A percentile compares a stretch with the other conserved stretches of the same genome.
Evolutionary conservation across 2,797 vertebrate species (phyloP).

Genomic region (Nyctibius grandis): DNA sequence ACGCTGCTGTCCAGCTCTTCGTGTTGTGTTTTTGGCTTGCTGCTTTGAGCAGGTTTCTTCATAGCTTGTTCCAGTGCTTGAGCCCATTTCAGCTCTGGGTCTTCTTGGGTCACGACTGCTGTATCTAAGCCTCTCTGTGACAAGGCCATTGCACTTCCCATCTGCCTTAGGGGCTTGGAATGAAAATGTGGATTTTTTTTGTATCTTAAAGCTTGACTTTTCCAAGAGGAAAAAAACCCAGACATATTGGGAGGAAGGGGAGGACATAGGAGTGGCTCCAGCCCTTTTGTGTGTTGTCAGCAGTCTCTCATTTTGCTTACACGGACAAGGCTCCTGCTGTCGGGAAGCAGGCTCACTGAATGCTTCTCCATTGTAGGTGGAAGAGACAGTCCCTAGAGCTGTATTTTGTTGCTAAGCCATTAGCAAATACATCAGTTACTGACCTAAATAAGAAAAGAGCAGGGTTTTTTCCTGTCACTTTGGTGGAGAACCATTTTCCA

Average conservation of each 20-base stretch:
- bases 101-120: not conserved
- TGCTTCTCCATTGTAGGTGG: fast-evolving
- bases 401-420: not conserved
- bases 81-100: not conserved
- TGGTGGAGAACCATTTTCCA: not conserved
- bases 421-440: not conserved
- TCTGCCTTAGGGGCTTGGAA: not conserved
- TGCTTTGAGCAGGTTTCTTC: not conserved
- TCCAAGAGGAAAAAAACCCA: not conserved
- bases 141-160: not conserved
- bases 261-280: not conserved
- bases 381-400: not conserved
- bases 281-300: not conserved
- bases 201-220: not conserved
- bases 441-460: not conserved
- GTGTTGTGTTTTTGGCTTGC: not conserved
- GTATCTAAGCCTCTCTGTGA: not conserved
- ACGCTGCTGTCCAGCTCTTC: fast-evolving
- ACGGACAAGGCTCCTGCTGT: not conserved
- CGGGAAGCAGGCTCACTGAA: not conserved
- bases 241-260: not conserved
- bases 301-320: not conserved
- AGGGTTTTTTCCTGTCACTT: not conserved
- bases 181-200: not conserved
- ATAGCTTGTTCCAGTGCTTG: not conserved